Evolutionary conservation across 2,113 vertebrate species (phyloP), one percentile per base, ranked within the genome.

Genomic region (Sclerurus mexicanus): DNA sequence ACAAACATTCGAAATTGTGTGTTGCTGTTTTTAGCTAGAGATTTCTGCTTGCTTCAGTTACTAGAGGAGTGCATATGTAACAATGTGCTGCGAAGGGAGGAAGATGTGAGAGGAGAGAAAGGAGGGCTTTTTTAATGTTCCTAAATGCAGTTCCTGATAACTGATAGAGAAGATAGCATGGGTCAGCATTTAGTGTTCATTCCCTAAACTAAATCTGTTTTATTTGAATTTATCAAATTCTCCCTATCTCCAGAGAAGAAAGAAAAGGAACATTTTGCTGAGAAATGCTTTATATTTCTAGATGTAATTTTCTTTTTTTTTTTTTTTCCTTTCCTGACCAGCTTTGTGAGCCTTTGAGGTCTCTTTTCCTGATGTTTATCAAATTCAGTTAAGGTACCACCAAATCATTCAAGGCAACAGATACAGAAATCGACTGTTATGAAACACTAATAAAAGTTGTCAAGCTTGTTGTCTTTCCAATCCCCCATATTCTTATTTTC

Each of bases 211-310:
- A 55, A 87, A 6, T 86, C 18, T 77, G 35, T 44, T 94, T 78
- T 77, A 81, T 84, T 92, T 92, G 44, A 86, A 75, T 92, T 90
- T 68, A 69, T 90, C 59, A 49, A 68, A 79, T 59, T 75, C 93
- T 72, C 6, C 28, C 16, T 78, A 39, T 90, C 68, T 92, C 37
- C 37, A 83, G 60, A 89, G 58, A 92, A 84, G 63, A 94, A 87
- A 72, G 37, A 95, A 96, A 90, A 85, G 24, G 23, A 92, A 53
- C 27, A 60, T 86, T 90, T 94, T 94, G 11, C 24, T 85, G 50
- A 73, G 49, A 91, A 94, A 85, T n/a, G 6, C 90, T 78, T 87
- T 76, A 19, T 93, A 73, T 87, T 95, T 89, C 84, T 73, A 76
- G 66, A 40, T 22, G 2, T 66, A 4, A 5, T 44, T 67, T 75